A percentile compares a stretch with the other conserved stretches of the same genome.
Evolutionary conservation across 2,888 invertebrate genomes (phyloP).

Genomic region (Sphaerophoria rueppellii): DNA sequence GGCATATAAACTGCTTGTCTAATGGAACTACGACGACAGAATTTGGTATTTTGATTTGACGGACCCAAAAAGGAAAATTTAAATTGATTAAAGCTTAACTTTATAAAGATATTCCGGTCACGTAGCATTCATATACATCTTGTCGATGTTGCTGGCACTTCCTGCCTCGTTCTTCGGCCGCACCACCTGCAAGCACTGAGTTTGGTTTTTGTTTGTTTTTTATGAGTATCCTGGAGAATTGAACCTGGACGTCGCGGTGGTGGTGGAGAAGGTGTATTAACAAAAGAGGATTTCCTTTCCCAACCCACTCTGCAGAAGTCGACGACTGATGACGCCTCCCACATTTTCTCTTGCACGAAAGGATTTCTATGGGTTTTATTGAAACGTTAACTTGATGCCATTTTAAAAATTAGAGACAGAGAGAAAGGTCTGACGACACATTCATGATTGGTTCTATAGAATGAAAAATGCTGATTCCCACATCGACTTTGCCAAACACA

Average conservation of each 20-base stretch:
- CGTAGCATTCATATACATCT: slow-evolving; percentile 42
- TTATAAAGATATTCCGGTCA: slow-evolving; percentile 57
- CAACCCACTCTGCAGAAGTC: background rate
- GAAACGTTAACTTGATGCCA: slow-evolving; percentile 34
- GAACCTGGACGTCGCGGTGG: too few relatives aligned
- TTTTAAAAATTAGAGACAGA: slow-evolving; percentile 28
- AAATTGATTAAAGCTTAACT: slow-evolving; percentile 62
- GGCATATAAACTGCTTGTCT: slow-evolving; percentile 25
- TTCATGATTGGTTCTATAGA: too few relatives aligned
- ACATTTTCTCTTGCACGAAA: background rate
- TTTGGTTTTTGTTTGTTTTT: slow-evolving; percentile 43
- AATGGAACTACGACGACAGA: slow-evolving; percentile 25
- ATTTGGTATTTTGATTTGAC: slow-evolving; percentile 32
- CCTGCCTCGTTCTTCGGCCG: too few relatives aligned
- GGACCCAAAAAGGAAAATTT: slow-evolving; percentile 34
- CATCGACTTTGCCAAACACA: too few relatives aligned
- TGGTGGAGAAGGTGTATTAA: slow-evolving; percentile 24
- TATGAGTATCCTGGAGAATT: background rate
- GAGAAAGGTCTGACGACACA: background rate
- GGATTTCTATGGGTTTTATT: slow-evolving; percentile 27
- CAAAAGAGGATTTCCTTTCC: slow-evolving; percentile 28
- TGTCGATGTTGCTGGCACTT: too few relatives aligned
- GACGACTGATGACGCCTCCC: background rate
- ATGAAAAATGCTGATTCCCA: slow-evolving; percentile 39
- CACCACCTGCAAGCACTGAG: slow-evolving; percentile 1